A percentile compares a stretch with the other conserved stretches of the same genome.
These are phyloP conservation scores for Macrocentrus cingulum DNA, from an alignment of 1,140 invertebrate genomes.

Conservation along the genomic window DNA sequence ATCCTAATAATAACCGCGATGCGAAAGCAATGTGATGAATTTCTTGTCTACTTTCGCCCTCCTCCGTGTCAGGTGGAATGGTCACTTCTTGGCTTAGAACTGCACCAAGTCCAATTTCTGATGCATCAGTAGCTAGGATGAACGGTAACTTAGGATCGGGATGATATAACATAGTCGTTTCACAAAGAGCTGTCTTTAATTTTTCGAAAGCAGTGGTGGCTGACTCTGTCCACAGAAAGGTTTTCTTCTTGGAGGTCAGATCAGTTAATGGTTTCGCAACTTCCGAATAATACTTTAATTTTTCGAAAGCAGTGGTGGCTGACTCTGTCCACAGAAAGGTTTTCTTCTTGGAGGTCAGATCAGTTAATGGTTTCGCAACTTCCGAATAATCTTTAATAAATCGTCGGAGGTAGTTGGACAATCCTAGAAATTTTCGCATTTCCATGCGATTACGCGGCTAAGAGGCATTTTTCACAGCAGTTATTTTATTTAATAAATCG, in stretches of 20 bases:
- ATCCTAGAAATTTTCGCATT: neutral
- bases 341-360: neutral
- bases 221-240: neutral
- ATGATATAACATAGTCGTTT: neutral
- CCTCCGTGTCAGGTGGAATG: too few relatives aligned
- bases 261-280: neutral
- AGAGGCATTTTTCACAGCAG: neutral
- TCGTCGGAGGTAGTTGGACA: neutral
- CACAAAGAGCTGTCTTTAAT: neutral
- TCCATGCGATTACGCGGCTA: neutral
- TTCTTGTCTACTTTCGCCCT: neutral
- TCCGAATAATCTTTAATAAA: neutral
- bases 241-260: neutral
- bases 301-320: neutral
- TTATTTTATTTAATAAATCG: too few relatives aligned
- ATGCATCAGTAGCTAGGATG: neutral
- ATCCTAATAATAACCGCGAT: slow-evolving; percentile 32
- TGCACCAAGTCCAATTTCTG: neutral
- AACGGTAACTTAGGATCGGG: slow-evolving; percentile 2
- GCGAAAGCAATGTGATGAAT: too few relatives aligned
- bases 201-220: neutral
- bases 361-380: neutral
- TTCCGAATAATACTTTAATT: neutral
- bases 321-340: neutral
- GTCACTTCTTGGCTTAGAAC: neutral